Evolutionary conservation across 2,888 invertebrate genomes (phyloP), one percentile per base, ranked within the genome.

Genomic region (Pristionchus exspectatus): DNA sequence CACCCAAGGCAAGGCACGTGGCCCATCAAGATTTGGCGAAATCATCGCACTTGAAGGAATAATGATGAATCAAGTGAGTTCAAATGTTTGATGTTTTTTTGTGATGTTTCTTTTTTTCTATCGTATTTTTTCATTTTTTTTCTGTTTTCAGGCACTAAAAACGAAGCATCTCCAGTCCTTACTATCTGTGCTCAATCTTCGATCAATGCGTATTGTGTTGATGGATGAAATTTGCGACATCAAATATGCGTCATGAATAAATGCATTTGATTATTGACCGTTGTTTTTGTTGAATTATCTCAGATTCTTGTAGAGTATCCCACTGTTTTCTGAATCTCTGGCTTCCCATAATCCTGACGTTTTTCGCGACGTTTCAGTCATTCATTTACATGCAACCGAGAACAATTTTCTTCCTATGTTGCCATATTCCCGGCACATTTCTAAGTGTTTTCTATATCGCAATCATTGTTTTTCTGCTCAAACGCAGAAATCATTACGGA

Each of bases 211-310:
- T n/a, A 27, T n/a, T 2, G 24, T 24, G 24, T 18, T 24, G 24
- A 69, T n/a, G 27, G 12, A 81, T 27, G 81, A 81, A 27, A 81
- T 81, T 81, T 81, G 81, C 27, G 81, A 54, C 2, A 81, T 81
- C 10, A 14, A 81, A 2, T 81, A 81, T 54, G 50, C 5, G 12
- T 2, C 81, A 2, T 81, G 54, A 81, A 74, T 74, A 74, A 72
- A 72, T 18, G 44, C 9, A 1, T 21, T 18, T 63, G 63, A n/a
- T 21, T 7, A 18, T 59, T 59, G 59, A 59, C 1, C 3, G 1
- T 21, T 59, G 59, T 2, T 59, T 59, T 56, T 5, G 56, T 56
- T 21, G 16, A 56, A 50, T 50, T 16, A 3, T 21, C 56, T 4
- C 21, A 21, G 56, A 2, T 9, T 56, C 18, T 16, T 14, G 44